These are phyloP conservation scores for Microplitis demolitor DNA, from an alignment of 1,140 invertebrate species.

Conservation along the genomic window DNA sequence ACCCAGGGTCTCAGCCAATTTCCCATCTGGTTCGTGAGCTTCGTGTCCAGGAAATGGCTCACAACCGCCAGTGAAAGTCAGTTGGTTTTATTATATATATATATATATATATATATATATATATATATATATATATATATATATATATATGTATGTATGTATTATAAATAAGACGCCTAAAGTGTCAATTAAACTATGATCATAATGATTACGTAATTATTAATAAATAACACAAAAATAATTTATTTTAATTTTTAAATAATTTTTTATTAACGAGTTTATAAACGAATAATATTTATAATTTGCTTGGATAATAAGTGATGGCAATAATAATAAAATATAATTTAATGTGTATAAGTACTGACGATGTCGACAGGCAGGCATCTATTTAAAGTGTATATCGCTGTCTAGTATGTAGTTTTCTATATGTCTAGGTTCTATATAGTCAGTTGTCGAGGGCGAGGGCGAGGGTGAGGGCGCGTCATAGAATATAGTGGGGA, in stretches of 20 bases:
- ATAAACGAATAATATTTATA: too few species aligned
- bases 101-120: background rate
- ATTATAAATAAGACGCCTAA: background rate
- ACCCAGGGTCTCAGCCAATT: constrained; percentile 10
- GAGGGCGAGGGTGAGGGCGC: constrained; percentile 12
- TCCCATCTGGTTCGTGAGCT: constrained; percentile 21
- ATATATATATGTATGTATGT: background rate
- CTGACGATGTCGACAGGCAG: background rate
- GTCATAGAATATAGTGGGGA: constrained; percentile 27
- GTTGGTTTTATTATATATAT: background rate
- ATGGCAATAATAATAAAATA: background rate
- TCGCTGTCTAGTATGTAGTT: background rate
- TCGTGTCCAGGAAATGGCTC: constrained; percentile 36
- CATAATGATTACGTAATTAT: constrained; percentile 19
- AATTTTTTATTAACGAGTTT: background rate
- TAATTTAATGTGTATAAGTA: background rate
- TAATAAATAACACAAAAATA: background rate
- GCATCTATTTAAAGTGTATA: constrained; percentile 28
- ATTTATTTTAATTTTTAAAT: background rate
- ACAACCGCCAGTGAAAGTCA: constrained; percentile 9
- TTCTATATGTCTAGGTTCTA: constrained; percentile 14
- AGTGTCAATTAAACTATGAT: background rate
- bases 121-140: background rate
- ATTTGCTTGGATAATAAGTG: background rate
- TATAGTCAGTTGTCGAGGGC: background rate